phyloP scores from a whole-genome alignment of 2,888 invertebrate species.

The Ischnura elegans region DNA sequence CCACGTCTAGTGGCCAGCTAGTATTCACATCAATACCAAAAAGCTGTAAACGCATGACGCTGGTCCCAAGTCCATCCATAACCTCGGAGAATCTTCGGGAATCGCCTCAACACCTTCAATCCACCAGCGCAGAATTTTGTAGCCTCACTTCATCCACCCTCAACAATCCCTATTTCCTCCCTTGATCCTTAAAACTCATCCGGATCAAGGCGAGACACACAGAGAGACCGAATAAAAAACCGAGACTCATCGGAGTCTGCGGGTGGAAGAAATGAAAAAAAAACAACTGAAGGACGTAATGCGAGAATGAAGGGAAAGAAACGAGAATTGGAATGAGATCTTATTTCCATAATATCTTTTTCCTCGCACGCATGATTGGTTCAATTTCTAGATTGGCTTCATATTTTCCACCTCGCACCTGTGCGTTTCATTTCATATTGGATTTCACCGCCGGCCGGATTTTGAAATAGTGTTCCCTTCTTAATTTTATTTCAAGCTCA shows the following conservation, averaged over 20 bases:
- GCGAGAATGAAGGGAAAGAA: background rate
- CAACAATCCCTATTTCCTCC: background rate
- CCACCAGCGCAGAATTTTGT: background rate
- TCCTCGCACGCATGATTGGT: background rate
- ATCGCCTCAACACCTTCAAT: background rate
- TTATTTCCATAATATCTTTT: background rate
- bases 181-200: background rate
- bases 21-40: no score
- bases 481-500: background rate
- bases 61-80: no score
- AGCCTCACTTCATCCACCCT: background rate
- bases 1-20: no score
- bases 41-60: no score
- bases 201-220: background rate
- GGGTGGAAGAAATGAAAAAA: background rate
- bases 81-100: no score
- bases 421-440: constrained; percentile 20
- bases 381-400: background rate
- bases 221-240: background rate
- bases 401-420: constrained; percentile 10
- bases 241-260: background rate
- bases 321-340: background rate
- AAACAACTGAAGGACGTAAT: no score
- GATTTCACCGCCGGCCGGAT: background rate
- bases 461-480: background rate